Evolutionary conservation across 64 coral and sea anemone species (phyloP).

Genomic region (Hydrozoanthus tunicans): DNA sequence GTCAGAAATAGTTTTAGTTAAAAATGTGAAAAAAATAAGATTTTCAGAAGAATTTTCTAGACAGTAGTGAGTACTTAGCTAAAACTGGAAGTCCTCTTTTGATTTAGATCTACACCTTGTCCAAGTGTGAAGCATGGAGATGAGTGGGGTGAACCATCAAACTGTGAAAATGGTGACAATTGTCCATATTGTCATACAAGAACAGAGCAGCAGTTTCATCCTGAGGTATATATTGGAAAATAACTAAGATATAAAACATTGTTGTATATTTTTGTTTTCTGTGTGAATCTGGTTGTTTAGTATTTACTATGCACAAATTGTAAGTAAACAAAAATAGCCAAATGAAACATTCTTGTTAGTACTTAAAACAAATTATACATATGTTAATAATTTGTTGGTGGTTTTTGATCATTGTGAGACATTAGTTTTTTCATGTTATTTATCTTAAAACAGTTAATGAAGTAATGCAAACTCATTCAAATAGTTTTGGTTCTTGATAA

Average conservation of each 20-base stretch:
- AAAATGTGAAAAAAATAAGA: no score
- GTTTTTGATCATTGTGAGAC: no score
- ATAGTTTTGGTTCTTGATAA: no score
- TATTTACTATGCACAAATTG: background rate
- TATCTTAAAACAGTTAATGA: no score
- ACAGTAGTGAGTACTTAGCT: background rate
- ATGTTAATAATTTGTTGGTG: no score
- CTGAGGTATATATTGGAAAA: conserved; percentile 64
- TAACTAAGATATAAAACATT: no score
- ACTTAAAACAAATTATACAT: no score
- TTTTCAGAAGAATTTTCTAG: background rate
- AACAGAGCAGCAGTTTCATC: conserved; percentile 99
- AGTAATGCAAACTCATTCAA: no score
- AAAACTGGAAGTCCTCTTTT: background rate
- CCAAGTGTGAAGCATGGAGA: conserved; percentile 99
- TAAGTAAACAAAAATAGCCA: background rate
- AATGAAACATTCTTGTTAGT: no score
- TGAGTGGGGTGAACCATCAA: conserved; percentile 99
- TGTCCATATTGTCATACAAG: conserved; percentile 99
- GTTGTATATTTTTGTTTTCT: background rate
- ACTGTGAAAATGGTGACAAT: conserved; percentile 97
- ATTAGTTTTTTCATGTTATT: no score
- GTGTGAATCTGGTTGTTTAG: background rate
- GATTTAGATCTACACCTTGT: conserved; percentile 93
- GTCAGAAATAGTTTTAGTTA: no score